Conservation (phyloP, 2,888 invertebrate genomes). For the Toxonevra muliebris region DNA sequence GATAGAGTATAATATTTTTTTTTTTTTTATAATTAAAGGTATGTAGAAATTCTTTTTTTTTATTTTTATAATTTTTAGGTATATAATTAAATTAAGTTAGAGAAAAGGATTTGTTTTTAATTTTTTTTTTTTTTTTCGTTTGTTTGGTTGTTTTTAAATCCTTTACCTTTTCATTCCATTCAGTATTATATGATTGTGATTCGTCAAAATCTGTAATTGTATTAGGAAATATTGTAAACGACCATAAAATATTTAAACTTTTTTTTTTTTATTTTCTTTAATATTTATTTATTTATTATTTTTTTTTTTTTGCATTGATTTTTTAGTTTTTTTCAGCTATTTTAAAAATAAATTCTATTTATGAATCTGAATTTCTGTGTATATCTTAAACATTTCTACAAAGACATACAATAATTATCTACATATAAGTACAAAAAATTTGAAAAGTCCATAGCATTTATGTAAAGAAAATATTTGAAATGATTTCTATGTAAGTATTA, state of each 20-base stretch:
- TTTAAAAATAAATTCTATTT: background rate
- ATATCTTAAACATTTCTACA: too few relatives aligned
- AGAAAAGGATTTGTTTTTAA: background rate
- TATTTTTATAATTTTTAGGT: too few relatives aligned
- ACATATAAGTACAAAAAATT: background rate
- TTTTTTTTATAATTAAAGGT: too few relatives aligned
- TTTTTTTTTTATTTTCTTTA: conserved; percentile 10
- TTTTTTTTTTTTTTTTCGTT: conserved; percentile 2
- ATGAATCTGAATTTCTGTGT: background rate
- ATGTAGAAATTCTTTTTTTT: too few relatives aligned
- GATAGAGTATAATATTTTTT: too few relatives aligned
- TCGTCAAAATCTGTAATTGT: conserved; percentile 65
- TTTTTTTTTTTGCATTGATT: conserved; percentile 6
- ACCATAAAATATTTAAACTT: conserved; percentile 31
- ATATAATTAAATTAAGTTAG: background rate
- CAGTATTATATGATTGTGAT: conserved; percentile 62
- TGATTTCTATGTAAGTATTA: background rate
- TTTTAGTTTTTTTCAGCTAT: background rate
- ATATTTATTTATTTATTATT: conserved; percentile 1
- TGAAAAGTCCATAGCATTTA: too few relatives aligned
- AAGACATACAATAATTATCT: too few relatives aligned
- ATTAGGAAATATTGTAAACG: conserved; percentile 51
- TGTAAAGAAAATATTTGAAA: conserved; percentile 5
- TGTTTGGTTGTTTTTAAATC: conserved; percentile 14
- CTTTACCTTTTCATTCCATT: conserved; percentile 66